Evolutionary conservation across 2,888 invertebrate species (phyloP), one percentile per base, ranked within the genome.

Genomic region (Erynnis tages): DNA sequence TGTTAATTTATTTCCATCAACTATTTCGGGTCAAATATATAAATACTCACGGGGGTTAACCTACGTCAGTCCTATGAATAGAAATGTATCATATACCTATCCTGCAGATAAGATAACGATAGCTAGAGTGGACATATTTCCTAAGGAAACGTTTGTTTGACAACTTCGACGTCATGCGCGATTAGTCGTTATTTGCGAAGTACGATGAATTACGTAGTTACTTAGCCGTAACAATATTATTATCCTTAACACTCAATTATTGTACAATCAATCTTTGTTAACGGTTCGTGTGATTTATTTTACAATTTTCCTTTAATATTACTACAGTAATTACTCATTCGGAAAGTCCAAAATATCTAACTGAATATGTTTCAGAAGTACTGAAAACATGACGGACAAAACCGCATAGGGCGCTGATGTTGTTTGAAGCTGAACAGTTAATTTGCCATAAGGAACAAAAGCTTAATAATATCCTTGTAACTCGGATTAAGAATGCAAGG

Each of bases 201-300:
- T 38, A 44, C 38, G 47, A 16, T 19, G 48, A 53, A 58, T 59
- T 61, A 62, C 61, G 65, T 65, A 34, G 25, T 46, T 54, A 41
- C 49, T 56, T 60, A 59, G 54, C n/a, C 0, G 32, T 21, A 14
- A 48, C 48, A 48, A 30, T 23, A 38, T 21, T 30, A n/a, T n/a
- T n/a, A n/a, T 30, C 30, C n/a, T 48, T 40, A 14, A 48, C 40
- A n/a, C 29, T 29, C 3, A 19, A 30, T 17, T 38, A 3, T 47
- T 27, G 11, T 21, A 30, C 11, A 17, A 30, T 21, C 13, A 14
- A 29, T 46, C 35, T 17, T 13, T 19, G 4, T 3, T 10, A 29
- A 38, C 29, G 21, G 47, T 27, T 29, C 16, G 11, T 10, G 14
- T 30, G 16, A 10, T 23, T 4, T 13, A 29, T 7, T 7, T 30